Base-by-base conservation (phyloP, 2,113 vertebrate species). In the Hemiprocne comata region DNA sequence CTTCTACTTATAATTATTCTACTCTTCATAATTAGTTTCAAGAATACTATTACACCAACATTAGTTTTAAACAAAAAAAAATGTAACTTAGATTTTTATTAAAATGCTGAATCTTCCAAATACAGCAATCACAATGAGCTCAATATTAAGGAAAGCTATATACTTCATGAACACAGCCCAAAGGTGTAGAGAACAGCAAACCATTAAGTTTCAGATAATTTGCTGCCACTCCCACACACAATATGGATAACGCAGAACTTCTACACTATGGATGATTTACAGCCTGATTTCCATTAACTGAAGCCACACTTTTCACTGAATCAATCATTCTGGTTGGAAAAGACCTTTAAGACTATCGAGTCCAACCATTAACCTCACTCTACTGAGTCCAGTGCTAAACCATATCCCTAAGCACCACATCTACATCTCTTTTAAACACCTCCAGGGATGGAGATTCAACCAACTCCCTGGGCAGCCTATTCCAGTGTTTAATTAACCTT, bases 81-180 rank as follows among this genome's bases (percentile, higher is more conserved):
- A 42, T 14, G 40, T 40, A 4, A 55, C 0, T 0, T 18, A 31
- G 3, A 4, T 38, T 7, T 31, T 85, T 8, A 57, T 4, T 18
- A 93, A 77, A 89, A 78, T 4, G 4, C 28, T 65, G 3, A 71
- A 51, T 36, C 10, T 83, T 83, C 46, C 31, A 6, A 72, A 76
- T 26, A 51, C 19, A 58, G 28, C 12, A 24, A 31, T 31, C 58
- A 80, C n/a, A 71, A 46, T 10, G 13, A 88, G 6, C 25, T 76
- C 44, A 33, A 1, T 13, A 54, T 50, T 31, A 91, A 92, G 5
- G 13, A 2, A 72, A 91, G n/a, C 21, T 61, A 7, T 36, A 61
- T 31, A 31, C 29, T 38, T 87, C 34, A 46, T 46, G 46, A 96
- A 72, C 20, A 33, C 7, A 51, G 44, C 11, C 58, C 25, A 26